These are phyloP conservation scores for Lepus americanus DNA, from an alignment of 2,113 vertebrate genomes.

Conservation along the genomic window DNA sequence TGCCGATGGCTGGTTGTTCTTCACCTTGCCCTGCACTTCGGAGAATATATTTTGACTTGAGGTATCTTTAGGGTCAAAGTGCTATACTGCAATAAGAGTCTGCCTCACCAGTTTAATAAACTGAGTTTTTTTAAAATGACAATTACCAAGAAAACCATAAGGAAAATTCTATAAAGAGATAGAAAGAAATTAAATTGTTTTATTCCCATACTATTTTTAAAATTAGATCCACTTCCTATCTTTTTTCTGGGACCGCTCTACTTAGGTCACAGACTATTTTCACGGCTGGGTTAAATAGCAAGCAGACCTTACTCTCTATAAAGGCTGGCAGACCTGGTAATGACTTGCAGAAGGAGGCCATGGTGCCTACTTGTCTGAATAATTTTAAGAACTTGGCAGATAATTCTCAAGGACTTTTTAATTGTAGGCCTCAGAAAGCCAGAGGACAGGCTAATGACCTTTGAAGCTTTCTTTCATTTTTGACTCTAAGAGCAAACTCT, in stretches of 20 bases:
- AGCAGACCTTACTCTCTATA: conserved; percentile 69
- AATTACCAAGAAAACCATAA: conserved; percentile 50
- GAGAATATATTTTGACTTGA: conserved; percentile 2
- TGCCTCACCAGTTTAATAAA: conserved; percentile 46
- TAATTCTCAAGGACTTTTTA: conserved; percentile 77
- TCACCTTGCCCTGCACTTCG: neutral
- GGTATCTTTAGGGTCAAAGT: neutral
- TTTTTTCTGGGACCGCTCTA: conserved; percentile 33
- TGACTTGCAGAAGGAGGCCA: conserved; percentile 73
- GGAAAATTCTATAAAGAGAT: conserved; percentile 38
- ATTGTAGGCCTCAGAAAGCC: conserved; percentile 71
- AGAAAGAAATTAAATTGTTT: conserved; percentile 47
- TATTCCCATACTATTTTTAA: conserved; percentile 59
- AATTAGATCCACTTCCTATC: conserved; percentile 66
- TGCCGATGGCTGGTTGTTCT: neutral
- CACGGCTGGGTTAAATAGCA: conserved; percentile 76
- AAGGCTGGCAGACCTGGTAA: conserved; percentile 78
- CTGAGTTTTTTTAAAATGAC: conserved; percentile 43
- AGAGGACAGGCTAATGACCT: conserved; percentile 67
- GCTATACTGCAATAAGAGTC: conserved; percentile 1
- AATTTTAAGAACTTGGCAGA: conserved; percentile 78
- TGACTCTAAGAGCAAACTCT: conserved; percentile 60
- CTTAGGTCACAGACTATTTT: conserved; percentile 67
- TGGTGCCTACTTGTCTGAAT: conserved; percentile 81
- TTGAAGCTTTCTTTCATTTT: conserved; percentile 55